Conservation (phyloP, 37 sponge, comb jelly and placozoan genomes). For the Cladorhizidae sp. region DNA sequence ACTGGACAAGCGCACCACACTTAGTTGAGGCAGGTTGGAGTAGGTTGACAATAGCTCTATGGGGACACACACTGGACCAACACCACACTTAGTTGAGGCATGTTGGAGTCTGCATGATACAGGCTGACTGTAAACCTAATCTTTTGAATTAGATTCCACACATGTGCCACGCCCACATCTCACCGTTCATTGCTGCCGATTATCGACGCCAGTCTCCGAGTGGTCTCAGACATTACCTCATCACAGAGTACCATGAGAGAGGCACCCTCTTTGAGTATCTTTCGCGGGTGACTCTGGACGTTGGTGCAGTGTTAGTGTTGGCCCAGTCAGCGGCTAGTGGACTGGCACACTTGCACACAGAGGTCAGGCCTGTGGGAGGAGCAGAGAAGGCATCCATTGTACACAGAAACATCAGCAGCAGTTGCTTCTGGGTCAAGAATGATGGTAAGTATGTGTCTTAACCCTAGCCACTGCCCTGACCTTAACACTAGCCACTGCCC, state of each 20-base stretch:
- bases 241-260: constrained; percentile 52
- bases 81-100: not conserved
- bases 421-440: constrained; percentile 37
- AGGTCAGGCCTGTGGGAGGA: constrained; percentile 2
- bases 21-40: not conserved
- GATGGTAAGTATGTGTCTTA: constrained; percentile 29
- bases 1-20: too few species aligned
- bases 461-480: too few species aligned
- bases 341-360: constrained; percentile 69
- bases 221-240: constrained; percentile 34
- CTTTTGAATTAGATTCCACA: constrained; percentile 27
- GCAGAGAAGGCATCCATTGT: constrained; percentile 52
- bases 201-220: constrained; percentile 40
- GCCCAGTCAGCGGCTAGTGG: constrained; percentile 52
- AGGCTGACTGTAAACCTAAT: not conserved
- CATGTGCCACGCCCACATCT: constrained; percentile 77
- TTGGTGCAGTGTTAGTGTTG: constrained; percentile 10
- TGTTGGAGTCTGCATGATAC: not conserved
- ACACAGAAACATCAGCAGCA: constrained; percentile 49
- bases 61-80: too few species aligned
- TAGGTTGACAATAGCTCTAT: not conserved
- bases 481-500: too few species aligned
- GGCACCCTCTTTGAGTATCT: constrained; percentile 64
- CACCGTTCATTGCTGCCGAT: constrained; percentile 78
- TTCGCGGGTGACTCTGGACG: constrained; percentile 6